phyloP scores from a whole-genome alignment of 2,797 vertebrate genomes.

The Bucorvus abyssinicus region DNA sequence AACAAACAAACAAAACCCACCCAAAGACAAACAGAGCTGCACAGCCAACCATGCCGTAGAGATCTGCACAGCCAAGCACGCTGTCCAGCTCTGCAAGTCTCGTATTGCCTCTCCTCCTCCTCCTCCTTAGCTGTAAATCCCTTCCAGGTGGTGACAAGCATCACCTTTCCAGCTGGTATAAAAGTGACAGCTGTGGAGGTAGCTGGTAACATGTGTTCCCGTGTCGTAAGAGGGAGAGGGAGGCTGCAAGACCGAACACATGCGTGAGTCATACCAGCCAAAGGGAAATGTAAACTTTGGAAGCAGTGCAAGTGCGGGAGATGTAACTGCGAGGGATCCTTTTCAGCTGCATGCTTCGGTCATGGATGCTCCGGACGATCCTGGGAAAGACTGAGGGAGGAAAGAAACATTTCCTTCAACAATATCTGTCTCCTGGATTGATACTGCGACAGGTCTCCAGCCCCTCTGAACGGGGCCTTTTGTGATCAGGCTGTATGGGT shows the following conservation, averaged over 20 bases:
- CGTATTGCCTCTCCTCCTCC: background rate
- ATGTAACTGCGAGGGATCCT: background rate
- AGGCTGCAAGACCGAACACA: conserved; percentile 38
- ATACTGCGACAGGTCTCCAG: background rate
- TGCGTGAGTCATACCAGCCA: background rate
- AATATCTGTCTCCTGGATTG: background rate
- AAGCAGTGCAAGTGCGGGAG: background rate
- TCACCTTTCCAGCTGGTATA: background rate
- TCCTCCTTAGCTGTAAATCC: conserved; percentile 6
- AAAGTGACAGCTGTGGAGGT: conserved; percentile 1
- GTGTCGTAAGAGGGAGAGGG: background rate
- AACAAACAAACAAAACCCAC: background rate
- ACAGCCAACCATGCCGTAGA: background rate
- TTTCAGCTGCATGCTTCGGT: background rate
- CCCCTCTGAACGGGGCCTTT: background rate
- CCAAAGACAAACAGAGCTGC: background rate
- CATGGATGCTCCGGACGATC: rapidly evolving
- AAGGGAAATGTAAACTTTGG: background rate
- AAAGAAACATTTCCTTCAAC: background rate
- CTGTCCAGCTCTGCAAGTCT: background rate
- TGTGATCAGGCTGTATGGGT: background rate
- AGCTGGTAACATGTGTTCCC: background rate
- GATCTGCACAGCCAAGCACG: background rate
- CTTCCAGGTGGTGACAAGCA: conserved; percentile 17
- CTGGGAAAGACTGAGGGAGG: background rate